These are phyloP conservation scores for Hydrophis major DNA, from an alignment of 2,797 vertebrate species.

Conservation along the genomic window DNA sequence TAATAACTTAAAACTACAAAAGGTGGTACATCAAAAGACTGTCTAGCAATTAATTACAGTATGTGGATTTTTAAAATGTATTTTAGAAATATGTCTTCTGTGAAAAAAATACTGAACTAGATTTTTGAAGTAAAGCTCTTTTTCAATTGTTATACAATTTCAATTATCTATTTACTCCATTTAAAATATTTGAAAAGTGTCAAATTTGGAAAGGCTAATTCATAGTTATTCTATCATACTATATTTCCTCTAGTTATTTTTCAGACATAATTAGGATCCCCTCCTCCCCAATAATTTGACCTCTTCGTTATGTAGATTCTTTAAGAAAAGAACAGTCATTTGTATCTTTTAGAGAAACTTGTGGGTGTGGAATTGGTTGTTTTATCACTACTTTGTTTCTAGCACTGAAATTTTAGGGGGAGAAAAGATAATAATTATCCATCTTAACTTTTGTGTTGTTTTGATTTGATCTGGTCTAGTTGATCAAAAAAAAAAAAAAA, in stretches of 20 bases:
- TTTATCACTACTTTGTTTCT: neutral
- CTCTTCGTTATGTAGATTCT: neutral
- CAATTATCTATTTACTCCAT: neutral
- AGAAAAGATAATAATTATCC: neutral
- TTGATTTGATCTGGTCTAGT: neutral
- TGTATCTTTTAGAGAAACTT: slow-evolving; percentile 23
- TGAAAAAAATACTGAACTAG: neutral
- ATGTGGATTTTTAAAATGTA: neutral
- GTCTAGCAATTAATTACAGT: neutral
- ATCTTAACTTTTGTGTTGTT: neutral
- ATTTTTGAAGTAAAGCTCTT: neutral
- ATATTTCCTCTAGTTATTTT: neutral
- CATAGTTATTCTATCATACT: neutral
- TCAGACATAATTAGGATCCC: neutral
- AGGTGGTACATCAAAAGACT: neutral
- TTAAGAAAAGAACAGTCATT: slow-evolving; percentile 6
- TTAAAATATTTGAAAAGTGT: neutral
- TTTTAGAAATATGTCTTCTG: neutral
- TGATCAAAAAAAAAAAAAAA: neutral
- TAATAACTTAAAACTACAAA: neutral
- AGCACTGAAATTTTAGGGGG: neutral
- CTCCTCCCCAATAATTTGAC: neutral
- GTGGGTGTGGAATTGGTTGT: too few relatives aligned
- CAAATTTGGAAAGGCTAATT: neutral
- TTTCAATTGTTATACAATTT: neutral